Evolutionary conservation across 2,797 vertebrate species (phyloP), one percentile per base, ranked within the genome.

Genomic region (Urocyon cinereoargenteus): DNA sequence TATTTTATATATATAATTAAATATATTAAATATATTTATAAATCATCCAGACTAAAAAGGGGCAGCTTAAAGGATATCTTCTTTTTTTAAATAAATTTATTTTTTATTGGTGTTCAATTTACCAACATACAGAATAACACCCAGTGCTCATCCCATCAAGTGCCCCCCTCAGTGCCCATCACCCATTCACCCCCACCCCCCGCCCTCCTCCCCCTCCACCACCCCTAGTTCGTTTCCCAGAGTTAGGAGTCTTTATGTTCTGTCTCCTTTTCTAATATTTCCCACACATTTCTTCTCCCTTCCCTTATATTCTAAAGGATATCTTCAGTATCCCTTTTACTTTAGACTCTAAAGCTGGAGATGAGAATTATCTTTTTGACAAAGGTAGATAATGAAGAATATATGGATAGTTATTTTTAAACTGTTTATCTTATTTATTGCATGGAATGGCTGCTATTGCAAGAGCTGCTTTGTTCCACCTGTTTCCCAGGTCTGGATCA

Each of bases 301-400:
- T 45, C 40, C 6, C 40, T 45, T 45, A 45, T 45, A 45, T 45
- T 45, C 40, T 73, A 93, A 96, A 90, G 19, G 66, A 15, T 45
- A 57, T 53, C 31, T 83, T 90, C 26, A 40, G 22, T 78, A 89
- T 93, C 73, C 61, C 85, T 89, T 92, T 90, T 84, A 79, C 24
- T 75, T 97, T 96, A 91, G 22, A 78, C 70, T 91, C 78, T 90
- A 78, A 94, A 91, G 53, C n/a, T 19, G 11, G 61, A 93, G 21
- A 31, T 34, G 53, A 93, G 11, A 51, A 31, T 57, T 51, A 40
- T 88, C 11, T 91, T 77, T 94, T 93, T 49, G 13, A 66, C 68
- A 82, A 40, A 78, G 49, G 5, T 34, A 51, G 12, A 73, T 77
- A 40, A 90, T 62, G n/a, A 81, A 94, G 95, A 90, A 31, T 66